Evolutionary conservation across 2,113 vertebrate genomes (phyloP).

Genomic region (Psittacula cyanocephala): DNA sequence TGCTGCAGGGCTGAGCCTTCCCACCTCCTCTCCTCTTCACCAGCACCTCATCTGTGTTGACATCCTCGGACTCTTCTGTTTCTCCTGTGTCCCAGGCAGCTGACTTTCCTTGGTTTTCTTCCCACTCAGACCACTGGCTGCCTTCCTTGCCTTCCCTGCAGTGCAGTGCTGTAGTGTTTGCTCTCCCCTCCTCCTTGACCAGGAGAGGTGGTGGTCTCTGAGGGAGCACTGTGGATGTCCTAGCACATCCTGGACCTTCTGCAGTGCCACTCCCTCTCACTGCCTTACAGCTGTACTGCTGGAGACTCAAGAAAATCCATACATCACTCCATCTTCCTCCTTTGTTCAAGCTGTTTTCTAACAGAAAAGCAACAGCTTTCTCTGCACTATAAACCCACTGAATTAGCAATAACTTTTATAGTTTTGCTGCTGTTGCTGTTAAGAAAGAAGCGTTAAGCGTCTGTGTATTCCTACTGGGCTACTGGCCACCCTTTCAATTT

Average conservation of each 20-base stretch:
- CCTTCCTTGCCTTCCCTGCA: neutral
- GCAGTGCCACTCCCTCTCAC: neutral
- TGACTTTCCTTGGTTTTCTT: neutral
- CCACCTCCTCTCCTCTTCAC: neutral
- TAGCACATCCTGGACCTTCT: neutral
- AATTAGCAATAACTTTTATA: neutral
- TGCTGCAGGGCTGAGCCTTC: neutral
- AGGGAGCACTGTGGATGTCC: neutral
- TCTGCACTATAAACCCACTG: neutral
- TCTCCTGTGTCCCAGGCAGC: neutral
- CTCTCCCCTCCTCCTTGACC: neutral
- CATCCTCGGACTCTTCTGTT: neutral
- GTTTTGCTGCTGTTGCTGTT: neutral
- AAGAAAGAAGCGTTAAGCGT: neutral
- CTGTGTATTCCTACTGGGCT: neutral
- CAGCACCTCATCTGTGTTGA: neutral
- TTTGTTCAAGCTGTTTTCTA: neutral
- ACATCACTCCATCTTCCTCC: neutral
- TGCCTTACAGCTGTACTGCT: neutral
- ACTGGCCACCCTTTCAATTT: neutral
- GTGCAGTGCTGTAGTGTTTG: neutral
- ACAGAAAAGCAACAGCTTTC: neutral
- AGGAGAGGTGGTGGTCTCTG: neutral
- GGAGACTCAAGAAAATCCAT: neutral
- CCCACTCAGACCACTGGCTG: neutral